A percentile compares a stretch with the other conserved stretches of the same genome.
These are phyloP conservation scores for Pseudorhombus dupliciocellatus DNA, from an alignment of 2,113 vertebrate species.

Conservation along the genomic window DNA sequence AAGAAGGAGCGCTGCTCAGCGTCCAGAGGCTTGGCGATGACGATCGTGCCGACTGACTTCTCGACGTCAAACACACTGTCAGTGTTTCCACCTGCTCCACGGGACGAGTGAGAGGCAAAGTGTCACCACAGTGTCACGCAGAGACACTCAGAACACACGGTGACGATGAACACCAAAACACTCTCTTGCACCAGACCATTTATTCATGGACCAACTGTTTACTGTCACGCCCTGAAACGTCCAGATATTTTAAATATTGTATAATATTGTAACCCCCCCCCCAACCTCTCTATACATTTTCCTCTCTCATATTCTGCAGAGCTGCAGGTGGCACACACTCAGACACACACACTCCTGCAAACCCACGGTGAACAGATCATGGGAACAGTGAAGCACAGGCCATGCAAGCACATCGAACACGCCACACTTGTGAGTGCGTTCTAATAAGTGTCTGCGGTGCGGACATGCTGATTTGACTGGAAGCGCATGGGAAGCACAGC, in stretches of 20 bases:
- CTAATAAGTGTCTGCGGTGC: not conserved
- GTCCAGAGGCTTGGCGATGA: constrained; percentile 94
- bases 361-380: constrained; percentile 17
- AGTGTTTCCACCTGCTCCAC: constrained; percentile 88
- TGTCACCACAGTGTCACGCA: not conserved
- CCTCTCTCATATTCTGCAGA: no score
- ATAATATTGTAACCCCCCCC: no score
- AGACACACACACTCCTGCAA: constrained; percentile 35
- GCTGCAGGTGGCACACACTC: constrained; percentile 33
- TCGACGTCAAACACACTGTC: constrained; percentile 92
- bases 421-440: not conserved
- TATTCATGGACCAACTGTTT: constrained; percentile 18
- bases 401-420: constrained; percentile 33
- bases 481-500: no score
- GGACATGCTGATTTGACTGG: no score
- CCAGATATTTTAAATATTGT: no score
- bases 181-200: constrained; percentile 3
- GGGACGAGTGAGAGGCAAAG: not conserved
- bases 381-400: constrained; percentile 5
- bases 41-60: constrained; percentile 92
- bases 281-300: no score
- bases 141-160: not conserved
- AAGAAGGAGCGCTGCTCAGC: constrained; percentile 92
- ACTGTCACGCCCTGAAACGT: constrained; percentile 1
- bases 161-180: constrained; percentile 23